Evolutionary conservation across 1,140 invertebrate species (phyloP).

Genomic region (Drosophila gunungcola): DNA sequence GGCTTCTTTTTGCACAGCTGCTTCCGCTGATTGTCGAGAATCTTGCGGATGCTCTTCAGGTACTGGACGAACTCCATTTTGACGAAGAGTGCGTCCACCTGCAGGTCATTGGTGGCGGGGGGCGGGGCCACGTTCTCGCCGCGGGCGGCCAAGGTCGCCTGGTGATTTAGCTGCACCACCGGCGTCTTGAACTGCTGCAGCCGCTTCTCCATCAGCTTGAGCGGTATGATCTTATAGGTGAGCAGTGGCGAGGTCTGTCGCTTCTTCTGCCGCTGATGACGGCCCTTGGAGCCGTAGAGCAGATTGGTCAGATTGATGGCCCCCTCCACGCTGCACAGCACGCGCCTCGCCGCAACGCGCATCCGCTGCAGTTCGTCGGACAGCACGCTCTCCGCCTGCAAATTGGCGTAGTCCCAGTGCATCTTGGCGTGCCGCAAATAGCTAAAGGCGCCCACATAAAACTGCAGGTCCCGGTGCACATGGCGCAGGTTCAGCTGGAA

Average conservation of each 20-base stretch:
- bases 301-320: slow-evolving; percentile 57
- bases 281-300: slow-evolving; percentile 8
- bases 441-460: slow-evolving; percentile 68
- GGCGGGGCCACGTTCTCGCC: neutral
- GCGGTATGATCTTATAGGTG: slow-evolving; percentile 29
- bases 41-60: slow-evolving; percentile 38
- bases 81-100: slow-evolving; percentile 40
- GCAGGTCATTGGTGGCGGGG: slow-evolving; percentile 6
- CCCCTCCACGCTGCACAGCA: slow-evolving; percentile 64
- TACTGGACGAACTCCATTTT: slow-evolving; percentile 57
- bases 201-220: slow-evolving; percentile 43
- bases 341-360: slow-evolving; percentile 29
- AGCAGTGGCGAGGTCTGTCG: neutral
- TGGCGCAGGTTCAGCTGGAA: slow-evolving; percentile 62
- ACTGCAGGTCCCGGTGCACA: slow-evolving; percentile 65
- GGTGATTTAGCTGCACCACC: slow-evolving; percentile 35
- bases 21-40: slow-evolving; percentile 27
- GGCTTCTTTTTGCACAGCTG: slow-evolving; percentile 2
- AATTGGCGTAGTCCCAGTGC: slow-evolving; percentile 47
- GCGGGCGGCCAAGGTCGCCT: slow-evolving; percentile 41
- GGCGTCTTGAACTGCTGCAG: slow-evolving; percentile 48
- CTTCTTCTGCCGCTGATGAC: neutral
- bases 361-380: slow-evolving; percentile 44
- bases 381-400: slow-evolving; percentile 29
- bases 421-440: slow-evolving; percentile 61